Percentiles rank a stretch among this genome's conserved stretches.
These are phyloP conservation scores for Drosophila anomalipes DNA, from an alignment of 2,888 invertebrate genomes.

Conservation along the genomic window DNA sequence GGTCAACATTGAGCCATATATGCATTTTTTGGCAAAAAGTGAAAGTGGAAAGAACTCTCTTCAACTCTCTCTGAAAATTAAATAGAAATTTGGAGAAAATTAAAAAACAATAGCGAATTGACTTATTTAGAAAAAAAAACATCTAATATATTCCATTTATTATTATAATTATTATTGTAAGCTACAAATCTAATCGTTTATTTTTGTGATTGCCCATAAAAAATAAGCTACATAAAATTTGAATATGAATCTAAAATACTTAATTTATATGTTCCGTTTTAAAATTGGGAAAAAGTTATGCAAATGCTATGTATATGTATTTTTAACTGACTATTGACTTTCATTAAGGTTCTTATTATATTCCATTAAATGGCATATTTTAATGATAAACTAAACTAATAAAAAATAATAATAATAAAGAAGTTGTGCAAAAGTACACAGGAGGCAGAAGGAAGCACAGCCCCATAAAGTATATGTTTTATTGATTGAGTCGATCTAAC, in stretches of 20 bases:
- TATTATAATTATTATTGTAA: background rate
- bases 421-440: too few species aligned
- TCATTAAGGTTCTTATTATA: background rate
- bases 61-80: background rate
- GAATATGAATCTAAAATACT: background rate
- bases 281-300: background rate
- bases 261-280: background rate
- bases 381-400: too few species aligned
- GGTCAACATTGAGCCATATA: slow-evolving; percentile 37
- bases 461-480: background rate
- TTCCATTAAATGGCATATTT: too few species aligned
- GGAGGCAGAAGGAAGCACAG: background rate
- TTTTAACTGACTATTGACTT: background rate
- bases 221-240: background rate
- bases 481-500: background rate
- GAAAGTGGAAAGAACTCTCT: slow-evolving; percentile 36
- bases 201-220: background rate
- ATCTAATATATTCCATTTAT: background rate
- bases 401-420: too few species aligned
- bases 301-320: background rate
- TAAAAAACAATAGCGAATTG: background rate
- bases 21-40: slow-evolving; percentile 23
- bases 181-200: too few species aligned
- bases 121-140: background rate
- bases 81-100: background rate